phyloP scores from a whole-genome alignment of 2,888 invertebrate genomes.

The Cantharis rufa region DNA sequence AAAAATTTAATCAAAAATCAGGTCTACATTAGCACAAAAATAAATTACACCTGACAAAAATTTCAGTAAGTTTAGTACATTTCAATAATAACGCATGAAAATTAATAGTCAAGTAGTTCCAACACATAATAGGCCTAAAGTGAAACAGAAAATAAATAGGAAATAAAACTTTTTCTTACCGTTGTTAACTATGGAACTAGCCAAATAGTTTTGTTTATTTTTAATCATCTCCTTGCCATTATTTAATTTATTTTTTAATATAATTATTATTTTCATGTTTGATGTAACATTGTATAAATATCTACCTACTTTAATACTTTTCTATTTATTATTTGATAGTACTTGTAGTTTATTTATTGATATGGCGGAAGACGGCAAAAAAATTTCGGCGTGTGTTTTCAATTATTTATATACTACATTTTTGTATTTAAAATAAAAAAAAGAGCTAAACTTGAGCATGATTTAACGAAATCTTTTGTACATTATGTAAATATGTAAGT shows the following conservation, averaged over 20 bases:
- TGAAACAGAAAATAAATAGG: slow-evolving; percentile 14
- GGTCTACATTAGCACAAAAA: slow-evolving; percentile 22
- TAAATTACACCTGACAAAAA: slow-evolving; percentile 23
- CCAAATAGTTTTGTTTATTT: slow-evolving; percentile 10
- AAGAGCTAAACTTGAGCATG: not conserved
- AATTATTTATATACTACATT: slow-evolving; percentile 4
- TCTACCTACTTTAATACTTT: slow-evolving; percentile 12
- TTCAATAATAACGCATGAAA: slow-evolving; percentile 20
- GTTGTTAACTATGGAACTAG: slow-evolving; percentile 25
- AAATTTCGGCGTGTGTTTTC: slow-evolving; percentile 1
- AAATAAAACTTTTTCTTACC: slow-evolving; percentile 21
- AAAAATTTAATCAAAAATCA: slow-evolving; percentile 22
- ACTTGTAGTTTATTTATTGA: slow-evolving; percentile 1
- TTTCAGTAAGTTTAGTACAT: slow-evolving; percentile 21
- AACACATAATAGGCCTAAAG: slow-evolving; percentile 26
- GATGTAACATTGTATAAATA: slow-evolving; percentile 14
- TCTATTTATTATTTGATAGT: slow-evolving; percentile 21
- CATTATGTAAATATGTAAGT: slow-evolving; percentile 37
- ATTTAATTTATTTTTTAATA: not conserved
- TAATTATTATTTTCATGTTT: slow-evolving; percentile 3
- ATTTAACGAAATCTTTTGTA: slow-evolving; percentile 23
- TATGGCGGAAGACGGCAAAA: not conserved
- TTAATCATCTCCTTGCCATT: not conserved
- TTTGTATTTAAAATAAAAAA: not conserved
- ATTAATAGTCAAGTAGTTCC: slow-evolving; percentile 28